Evolutionary conservation across 2,797 vertebrate species (phyloP).

Genomic region (Onychomys torridus): DNA sequence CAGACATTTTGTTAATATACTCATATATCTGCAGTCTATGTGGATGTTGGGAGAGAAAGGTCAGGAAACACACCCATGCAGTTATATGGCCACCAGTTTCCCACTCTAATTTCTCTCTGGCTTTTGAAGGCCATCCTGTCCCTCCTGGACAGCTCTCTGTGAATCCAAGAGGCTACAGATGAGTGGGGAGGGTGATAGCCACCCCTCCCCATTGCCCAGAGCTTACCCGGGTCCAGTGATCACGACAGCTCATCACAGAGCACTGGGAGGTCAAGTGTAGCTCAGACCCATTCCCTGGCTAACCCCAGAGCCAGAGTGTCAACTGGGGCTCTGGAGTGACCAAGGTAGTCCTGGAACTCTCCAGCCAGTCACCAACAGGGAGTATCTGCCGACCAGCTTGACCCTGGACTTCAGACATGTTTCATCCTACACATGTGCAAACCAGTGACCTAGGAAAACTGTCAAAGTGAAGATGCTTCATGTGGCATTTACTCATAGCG

Average conservation of each 20-base stretch:
- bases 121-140: not conserved
- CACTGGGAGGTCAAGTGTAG: not conserved
- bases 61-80: not conserved
- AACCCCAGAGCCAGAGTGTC: not conserved
- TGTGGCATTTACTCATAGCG: slow-evolving; percentile 6
- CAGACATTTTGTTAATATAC: not conserved
- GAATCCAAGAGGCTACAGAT: not conserved
- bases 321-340: no score
- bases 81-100: not conserved
- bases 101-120: not conserved
- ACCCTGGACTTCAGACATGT: not conserved
- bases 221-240: not conserved
- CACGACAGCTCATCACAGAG: no score
- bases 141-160: not conserved
- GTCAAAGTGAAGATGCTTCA: slow-evolving; percentile 40
- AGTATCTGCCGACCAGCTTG: not conserved
- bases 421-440: slow-evolving; percentile 16
- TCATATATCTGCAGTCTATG: no score
- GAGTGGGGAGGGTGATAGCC: not conserved
- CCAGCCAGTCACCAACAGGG: not conserved
- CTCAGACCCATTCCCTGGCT: not conserved
- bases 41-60: not conserved
- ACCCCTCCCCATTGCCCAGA: not conserved
- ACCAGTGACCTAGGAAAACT: slow-evolving; percentile 61
- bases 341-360: not conserved